A percentile compares a stretch with the other conserved stretches of the same genome.
These are phyloP conservation scores for Eristalinus sepulchralis DNA, from an alignment of 2,888 invertebrate genomes.

Conservation along the genomic window DNA sequence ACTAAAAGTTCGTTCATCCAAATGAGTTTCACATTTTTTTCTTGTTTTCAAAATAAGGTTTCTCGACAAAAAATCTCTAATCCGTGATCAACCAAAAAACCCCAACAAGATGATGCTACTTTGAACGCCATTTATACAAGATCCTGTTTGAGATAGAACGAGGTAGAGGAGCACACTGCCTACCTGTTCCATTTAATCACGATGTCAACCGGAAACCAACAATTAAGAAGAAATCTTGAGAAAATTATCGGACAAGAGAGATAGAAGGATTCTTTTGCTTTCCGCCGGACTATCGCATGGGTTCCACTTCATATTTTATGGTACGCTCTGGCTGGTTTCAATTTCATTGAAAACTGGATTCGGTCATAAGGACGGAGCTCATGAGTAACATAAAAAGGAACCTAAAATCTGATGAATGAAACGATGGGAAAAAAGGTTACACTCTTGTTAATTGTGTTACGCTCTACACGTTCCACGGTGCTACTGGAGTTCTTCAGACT, in stretches of 20 bases:
- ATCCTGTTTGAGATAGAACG: background rate
- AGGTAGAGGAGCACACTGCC: background rate
- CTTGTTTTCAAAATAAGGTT: too few relatives aligned
- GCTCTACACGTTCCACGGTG: background rate
- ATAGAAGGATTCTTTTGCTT: slow-evolving; percentile 12
- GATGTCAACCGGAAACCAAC: slow-evolving; percentile 26
- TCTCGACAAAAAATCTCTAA: too few relatives aligned
- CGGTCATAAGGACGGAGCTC: background rate
- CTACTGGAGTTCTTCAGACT: background rate
- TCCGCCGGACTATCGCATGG: background rate
- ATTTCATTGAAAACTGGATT: background rate
- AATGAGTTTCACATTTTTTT: too few relatives aligned
- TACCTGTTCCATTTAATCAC: slow-evolving; percentile 20
- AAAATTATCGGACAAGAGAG: slow-evolving; percentile 21
- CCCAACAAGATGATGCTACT: too few relatives aligned
- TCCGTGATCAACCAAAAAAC: too few relatives aligned
- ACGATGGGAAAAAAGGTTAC: background rate
- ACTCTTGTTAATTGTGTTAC: background rate
- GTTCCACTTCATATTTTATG: background rate
- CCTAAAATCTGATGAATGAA: background rate
- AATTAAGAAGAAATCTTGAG: slow-evolving; percentile 25
- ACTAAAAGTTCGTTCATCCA: too few relatives aligned
- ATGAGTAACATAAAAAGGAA: background rate
- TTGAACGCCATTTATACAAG: background rate
- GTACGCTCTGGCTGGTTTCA: background rate